Percentiles rank a stretch among this genome's conserved stretches.
Conservation (phyloP, 2,888 invertebrate species). For the Ceramica pisi region DNA sequence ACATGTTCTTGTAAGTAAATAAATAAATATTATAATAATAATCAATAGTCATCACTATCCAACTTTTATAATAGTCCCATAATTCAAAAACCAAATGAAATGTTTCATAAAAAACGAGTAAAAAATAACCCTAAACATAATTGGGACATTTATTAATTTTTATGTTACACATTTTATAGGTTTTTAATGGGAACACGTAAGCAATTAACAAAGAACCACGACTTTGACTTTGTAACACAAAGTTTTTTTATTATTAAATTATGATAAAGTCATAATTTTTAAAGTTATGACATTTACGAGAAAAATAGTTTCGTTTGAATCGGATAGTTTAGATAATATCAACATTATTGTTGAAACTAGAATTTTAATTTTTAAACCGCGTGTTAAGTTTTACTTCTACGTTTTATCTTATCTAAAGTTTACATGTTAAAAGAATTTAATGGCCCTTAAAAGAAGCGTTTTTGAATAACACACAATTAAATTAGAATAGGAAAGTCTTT, state of each 20-base stretch:
- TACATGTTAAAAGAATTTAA: slow-evolving; percentile 54
- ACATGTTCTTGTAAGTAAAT: too few species aligned
- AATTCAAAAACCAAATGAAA: slow-evolving; percentile 32
- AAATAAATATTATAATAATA: slow-evolving; percentile 44
- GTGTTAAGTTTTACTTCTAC: slow-evolving; percentile 23
- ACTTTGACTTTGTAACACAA: slow-evolving; percentile 37
- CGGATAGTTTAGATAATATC: slow-evolving; percentile 53
- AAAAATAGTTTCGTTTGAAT: slow-evolving; percentile 50
- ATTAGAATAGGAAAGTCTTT: slow-evolving; percentile 40
- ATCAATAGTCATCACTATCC: slow-evolving; percentile 42
- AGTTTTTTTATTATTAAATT: slow-evolving; percentile 13
- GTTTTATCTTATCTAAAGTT: slow-evolving; percentile 42
- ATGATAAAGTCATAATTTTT: slow-evolving; percentile 58
- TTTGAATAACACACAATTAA: slow-evolving; percentile 50
- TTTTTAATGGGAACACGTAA: slow-evolving; percentile 64
- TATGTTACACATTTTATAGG: slow-evolving; percentile 64
- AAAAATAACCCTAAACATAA: slow-evolving; percentile 37
- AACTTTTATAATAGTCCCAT: slow-evolving; percentile 32
- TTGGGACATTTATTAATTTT: slow-evolving; percentile 63
- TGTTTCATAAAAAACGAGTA: slow-evolving; percentile 11
- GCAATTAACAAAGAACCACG: slow-evolving; percentile 61
- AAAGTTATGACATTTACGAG: slow-evolving; percentile 58
- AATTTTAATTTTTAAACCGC: slow-evolving; percentile 18
- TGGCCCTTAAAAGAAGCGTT: slow-evolving; percentile 35
- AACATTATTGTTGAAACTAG: slow-evolving; percentile 22